Base-by-base conservation (phyloP, 2,113 vertebrate species). In the Eubucco bourcierii region DNA sequence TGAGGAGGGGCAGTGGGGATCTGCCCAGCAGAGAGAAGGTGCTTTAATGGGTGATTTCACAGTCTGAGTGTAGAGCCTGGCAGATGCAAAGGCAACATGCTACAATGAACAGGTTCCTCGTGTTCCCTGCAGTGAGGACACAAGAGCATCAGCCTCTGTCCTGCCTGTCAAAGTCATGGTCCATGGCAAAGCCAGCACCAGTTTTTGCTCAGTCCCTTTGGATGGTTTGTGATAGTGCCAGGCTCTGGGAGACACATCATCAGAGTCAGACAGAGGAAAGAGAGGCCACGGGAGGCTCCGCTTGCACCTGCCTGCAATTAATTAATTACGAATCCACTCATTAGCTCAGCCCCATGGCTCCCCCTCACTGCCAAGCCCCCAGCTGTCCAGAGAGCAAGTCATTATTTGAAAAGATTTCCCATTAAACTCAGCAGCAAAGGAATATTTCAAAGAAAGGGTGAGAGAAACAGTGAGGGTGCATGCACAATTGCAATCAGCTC, bases 281-380 rank as follows among this genome's bases (percentile, higher is more conserved):
- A 80, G 52, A 81, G 68, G 72, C 12, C 6, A 84, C 1, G 1
- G 90, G 74, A 85, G 59, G 52, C 58, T 81, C 64, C 66, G 75
- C 90, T 90, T 96, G 94, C 95, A 95, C 94, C 95, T 92, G 87
- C 71, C 60, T 63, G 71, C 94, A 95, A 95, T 97, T 97, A 96
- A 96, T 97, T 95, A 94, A 96, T 96, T 96, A 96, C 6, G 3
- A 87, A 76, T 87, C 67, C 63, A 88, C 87, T 95, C 93, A 95
- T 94, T 96, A 95, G 70, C 65, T 93, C 78, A 95, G 83, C 86
- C 91, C 83, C 61, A 75, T 83, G 85, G 65, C 81, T 94, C 75
- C 50, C 65, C 64, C 59, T 94, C 80, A 64, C 80, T 90, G 86
- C 87, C 93, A 95, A 95, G 56, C 78, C 72, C 67, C 80, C 87